A percentile compares a stretch with the other conserved stretches of the same genome.
phyloP scores from a whole-genome alignment of 2,797 vertebrate species.

The Artibeus jamaicensis region DNA sequence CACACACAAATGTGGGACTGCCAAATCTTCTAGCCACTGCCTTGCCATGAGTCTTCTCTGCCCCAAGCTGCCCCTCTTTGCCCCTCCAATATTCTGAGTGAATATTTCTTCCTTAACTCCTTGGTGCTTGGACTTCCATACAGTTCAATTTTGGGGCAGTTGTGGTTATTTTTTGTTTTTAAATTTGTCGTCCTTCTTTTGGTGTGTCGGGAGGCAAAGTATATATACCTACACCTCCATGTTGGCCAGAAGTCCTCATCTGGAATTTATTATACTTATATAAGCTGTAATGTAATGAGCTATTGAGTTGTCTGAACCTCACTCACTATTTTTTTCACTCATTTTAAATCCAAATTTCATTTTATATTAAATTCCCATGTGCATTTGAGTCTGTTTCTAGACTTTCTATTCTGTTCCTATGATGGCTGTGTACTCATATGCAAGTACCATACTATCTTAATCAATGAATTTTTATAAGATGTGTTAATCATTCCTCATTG shows the following conservation, averaged over 20 bases:
- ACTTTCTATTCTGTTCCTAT: background rate
- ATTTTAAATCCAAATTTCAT: background rate
- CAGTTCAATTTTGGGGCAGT: too few relatives aligned
- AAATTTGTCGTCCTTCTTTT: too few relatives aligned
- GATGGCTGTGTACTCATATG: background rate
- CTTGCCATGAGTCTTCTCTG: too few relatives aligned
- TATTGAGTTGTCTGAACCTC: background rate
- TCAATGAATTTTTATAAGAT: background rate
- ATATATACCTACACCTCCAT: too few relatives aligned
- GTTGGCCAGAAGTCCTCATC: background rate
- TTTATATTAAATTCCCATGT: background rate
- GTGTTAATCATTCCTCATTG: background rate
- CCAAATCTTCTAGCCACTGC: too few relatives aligned
- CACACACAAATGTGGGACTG: too few relatives aligned
- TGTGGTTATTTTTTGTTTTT: too few relatives aligned
- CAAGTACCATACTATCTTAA: background rate
- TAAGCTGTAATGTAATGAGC: background rate
- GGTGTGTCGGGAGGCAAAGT: too few relatives aligned
- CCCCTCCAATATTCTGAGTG: too few relatives aligned
- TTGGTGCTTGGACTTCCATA: too few relatives aligned
- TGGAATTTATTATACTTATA: background rate
- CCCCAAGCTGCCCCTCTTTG: too few relatives aligned
- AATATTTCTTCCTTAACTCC: too few relatives aligned
- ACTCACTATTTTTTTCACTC: background rate
- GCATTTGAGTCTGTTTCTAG: background rate